phyloP scores from a whole-genome alignment of 2,888 invertebrate genomes.

The Zonitis immaculata region DNA sequence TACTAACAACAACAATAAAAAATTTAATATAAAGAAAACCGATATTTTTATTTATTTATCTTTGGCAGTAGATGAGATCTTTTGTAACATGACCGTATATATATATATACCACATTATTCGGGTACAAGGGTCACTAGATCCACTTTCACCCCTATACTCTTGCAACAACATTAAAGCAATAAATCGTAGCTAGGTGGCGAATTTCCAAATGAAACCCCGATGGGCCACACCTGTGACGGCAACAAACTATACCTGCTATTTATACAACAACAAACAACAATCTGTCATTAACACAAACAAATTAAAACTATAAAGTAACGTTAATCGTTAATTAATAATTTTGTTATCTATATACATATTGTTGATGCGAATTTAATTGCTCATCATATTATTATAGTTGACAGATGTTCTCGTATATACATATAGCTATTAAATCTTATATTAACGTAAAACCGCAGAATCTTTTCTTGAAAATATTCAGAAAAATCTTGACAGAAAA shows the following conservation, averaged over 20 bases:
- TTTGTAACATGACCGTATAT: not conserved
- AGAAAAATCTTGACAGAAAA: not conserved
- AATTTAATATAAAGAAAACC: too few relatives aligned
- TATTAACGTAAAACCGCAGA: not conserved
- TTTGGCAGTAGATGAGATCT: too few relatives aligned
- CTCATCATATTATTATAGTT: too few relatives aligned
- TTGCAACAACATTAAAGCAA: not conserved
- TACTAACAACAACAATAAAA: not conserved
- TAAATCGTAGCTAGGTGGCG: slow-evolving; percentile 24
- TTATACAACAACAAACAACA: slow-evolving; percentile 3
- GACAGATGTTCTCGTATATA: too few relatives aligned
- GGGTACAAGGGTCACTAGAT: not conserved
- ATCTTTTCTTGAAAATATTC: not conserved
- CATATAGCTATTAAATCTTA: too few relatives aligned
- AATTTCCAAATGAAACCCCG: slow-evolving; percentile 29
- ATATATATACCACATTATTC: too few relatives aligned
- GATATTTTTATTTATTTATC: too few relatives aligned
- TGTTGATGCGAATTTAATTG: too few relatives aligned
- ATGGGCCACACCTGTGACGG: slow-evolving; percentile 30
- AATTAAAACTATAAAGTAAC: too few relatives aligned
- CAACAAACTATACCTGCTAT: slow-evolving; percentile 17
- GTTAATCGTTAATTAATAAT: too few relatives aligned
- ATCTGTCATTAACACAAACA: not conserved
- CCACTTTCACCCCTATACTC: not conserved
- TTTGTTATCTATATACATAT: too few relatives aligned